Conservation (phyloP, 2,888 invertebrate species). For the Tenthredo notha region DNA sequence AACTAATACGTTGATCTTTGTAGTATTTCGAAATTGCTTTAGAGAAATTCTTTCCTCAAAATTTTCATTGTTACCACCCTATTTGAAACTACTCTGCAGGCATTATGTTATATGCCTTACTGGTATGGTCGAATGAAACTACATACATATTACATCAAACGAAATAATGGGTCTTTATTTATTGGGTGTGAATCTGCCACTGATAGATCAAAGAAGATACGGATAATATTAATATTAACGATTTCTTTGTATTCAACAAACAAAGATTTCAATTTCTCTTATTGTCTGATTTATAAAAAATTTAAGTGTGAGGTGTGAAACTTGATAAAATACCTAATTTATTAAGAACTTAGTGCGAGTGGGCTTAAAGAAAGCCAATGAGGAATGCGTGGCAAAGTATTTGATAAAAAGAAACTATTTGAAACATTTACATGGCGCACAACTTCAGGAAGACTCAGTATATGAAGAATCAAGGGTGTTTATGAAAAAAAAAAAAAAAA, state of each 20-base stretch:
- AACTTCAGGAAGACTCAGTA: slow-evolving; percentile 45
- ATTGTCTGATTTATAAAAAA: background rate
- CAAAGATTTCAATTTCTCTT: background rate
- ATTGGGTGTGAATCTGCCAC: background rate
- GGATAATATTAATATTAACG: background rate
- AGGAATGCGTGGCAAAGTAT: slow-evolving; percentile 16
- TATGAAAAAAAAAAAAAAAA: background rate
- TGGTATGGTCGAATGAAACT: background rate
- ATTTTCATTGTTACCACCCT: background rate
- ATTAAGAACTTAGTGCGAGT: background rate
- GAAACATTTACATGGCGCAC: slow-evolving; percentile 40
- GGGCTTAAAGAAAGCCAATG: background rate
- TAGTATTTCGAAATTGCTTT: background rate
- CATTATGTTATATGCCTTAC: background rate
- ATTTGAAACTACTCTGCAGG: background rate
- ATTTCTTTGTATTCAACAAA: background rate
- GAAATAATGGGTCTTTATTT: background rate
- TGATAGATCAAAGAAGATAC: background rate
- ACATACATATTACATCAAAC: background rate
- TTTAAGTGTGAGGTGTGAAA: background rate
- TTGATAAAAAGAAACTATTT: slow-evolving; percentile 1
- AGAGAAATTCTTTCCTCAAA: background rate
- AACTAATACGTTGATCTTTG: background rate
- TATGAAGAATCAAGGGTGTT: slow-evolving; percentile 35
- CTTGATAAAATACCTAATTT: background rate